Evolutionary conservation across 1,140 invertebrate genomes (phyloP), one percentile per base, ranked within the genome.

Genomic region (Dendrolimus punctatus): DNA sequence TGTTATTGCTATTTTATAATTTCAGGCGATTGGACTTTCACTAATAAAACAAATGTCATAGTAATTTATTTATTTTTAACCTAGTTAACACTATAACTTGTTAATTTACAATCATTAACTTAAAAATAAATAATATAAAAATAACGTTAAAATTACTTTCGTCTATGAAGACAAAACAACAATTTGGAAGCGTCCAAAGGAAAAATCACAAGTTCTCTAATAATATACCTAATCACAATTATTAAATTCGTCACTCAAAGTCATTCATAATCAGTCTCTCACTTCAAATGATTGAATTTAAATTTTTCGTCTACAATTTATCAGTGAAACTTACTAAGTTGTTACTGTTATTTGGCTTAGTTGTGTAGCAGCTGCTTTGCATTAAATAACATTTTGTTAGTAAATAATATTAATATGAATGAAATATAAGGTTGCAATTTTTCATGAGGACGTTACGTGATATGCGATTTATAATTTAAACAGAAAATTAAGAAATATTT

Each of bases 91-190:
- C 79, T 85, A 82, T 49, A 57, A 73, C 72, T 80, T 80, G 80
- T 85, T 85, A 85, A 80, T 85, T 85, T 82, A 85, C 82, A 85
- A 76, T 68, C 60, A 72, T 75, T 76, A 73, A 71, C 78, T 85
- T 85, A 85, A 63, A 66, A 68, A 79, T 82, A 85, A 81, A 76
- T 85, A 83, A 77, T 81, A 75, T 64, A 76, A 81, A 76, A 74
- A 79, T 79, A 85, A 80, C 76, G 67, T 76, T 76, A 74, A 67
- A 74, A 69, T 69, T 70, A 74, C 58, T 62, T 68, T 71, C 64
- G 66, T 68, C 68, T 64, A 46, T 51, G 40, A 49, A 64, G 66
- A 74, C 73, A 76, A 76, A 76, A 80, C 70, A 76, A 82, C 72
- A 80, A 80, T 71, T 76, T 72, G 59, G 60, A 60, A 69, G 55